Evolutionary conservation across 30 jellyfish, hydroid and myxozoan genomes (phyloP), one percentile per base, ranked within the genome.

Genomic region (Aurelia sp.): DNA sequence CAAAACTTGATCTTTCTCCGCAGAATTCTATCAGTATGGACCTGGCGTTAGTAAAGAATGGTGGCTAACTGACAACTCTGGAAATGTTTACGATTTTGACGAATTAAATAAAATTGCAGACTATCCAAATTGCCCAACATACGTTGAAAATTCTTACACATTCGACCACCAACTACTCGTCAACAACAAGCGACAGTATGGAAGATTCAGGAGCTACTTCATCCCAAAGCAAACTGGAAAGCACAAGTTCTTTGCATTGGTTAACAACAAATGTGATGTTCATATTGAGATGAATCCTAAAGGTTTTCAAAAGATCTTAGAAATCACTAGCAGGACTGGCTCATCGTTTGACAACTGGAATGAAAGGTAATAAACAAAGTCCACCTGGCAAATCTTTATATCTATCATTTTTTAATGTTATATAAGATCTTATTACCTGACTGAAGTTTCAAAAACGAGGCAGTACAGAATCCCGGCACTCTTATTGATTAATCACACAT

Each of bases 11-110:
- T 44, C 55, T 44, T 44, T 44, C 8, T 44, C 55, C 55, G 55
- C 79, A 81, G 91, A 19, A 11, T 30, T 81, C 22, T 81, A 81
- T 58, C 91, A 81, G 70, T 82, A 74, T 30, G 76, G 83, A 22
- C 64, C 66, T 15, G 91, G 91, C 1, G 72, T 81, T 13, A 19
- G n/a, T 30, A 30, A 66, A 5, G 91, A 81, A 35, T 52, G 77
- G 55, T 81, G 91, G 91, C 22, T 17, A 23, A 5, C 55, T 44
- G 16, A 44, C 13, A 12, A 9, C 9, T n/a, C 67, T 33, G 21
- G 84, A 81, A 23, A 21, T 16, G 23, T 62, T 30, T 44, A 81
- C 20, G 30, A 75, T 22, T 30, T 81, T 19, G 62, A 31, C 17
- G 47, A 81, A 31, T 81, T 81, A 37, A 69, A 73, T 12, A 37